Conservation (phyloP, 2,888 invertebrate species). For the Catocala fraxini region DNA sequence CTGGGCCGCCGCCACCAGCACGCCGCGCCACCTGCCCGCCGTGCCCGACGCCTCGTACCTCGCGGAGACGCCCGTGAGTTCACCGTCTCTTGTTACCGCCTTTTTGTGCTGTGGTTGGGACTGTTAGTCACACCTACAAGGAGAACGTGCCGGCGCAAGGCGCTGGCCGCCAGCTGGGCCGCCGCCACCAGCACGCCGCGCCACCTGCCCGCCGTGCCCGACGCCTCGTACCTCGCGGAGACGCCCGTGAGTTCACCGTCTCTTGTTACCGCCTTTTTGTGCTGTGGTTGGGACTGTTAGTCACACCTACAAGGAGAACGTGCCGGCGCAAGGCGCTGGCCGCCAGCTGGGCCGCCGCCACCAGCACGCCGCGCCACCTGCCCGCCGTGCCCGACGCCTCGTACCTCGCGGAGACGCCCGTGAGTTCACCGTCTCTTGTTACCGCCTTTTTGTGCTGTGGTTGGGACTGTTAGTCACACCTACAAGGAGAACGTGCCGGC, state of each 20-base stretch:
- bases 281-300: no score
- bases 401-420: constrained; percentile 93
- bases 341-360: constrained; percentile 89
- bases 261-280: no score
- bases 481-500: constrained; percentile 92
- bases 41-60: constrained; percentile 91
- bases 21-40: constrained; percentile 67
- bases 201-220: constrained; percentile 79
- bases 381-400: constrained; percentile 88
- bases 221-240: constrained; percentile 91
- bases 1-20: constrained; percentile 88
- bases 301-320: constrained; percentile 92
- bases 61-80: constrained; percentile 93
- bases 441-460: no score
- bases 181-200: constrained; percentile 83
- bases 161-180: constrained; percentile 92
- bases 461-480: no score
- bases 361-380: constrained; percentile 77
- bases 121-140: no score
- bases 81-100: background rate
- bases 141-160: constrained; percentile 92
- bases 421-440: constrained; percentile 69
- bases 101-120: no score
- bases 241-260: constrained; percentile 90
- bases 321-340: constrained; percentile 93